Evolutionary conservation across 1,140 invertebrate species (phyloP).

Genomic region (Zophobas atratus): DNA sequence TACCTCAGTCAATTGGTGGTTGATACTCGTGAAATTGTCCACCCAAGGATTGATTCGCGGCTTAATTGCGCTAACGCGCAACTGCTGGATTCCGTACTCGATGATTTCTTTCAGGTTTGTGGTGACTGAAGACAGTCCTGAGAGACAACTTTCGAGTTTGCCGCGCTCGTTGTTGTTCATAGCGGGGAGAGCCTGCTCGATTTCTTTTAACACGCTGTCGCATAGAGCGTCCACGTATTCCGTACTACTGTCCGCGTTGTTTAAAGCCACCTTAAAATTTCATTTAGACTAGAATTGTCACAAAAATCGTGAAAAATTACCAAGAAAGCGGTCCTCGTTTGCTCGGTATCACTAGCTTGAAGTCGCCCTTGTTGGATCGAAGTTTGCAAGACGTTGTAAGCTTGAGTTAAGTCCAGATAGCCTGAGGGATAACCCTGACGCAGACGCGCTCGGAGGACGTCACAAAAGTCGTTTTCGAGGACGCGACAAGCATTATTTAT

Average conservation of each 20-base stretch:
- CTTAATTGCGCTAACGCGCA: slow-evolving; percentile 87
- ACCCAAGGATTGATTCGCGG: slow-evolving; percentile 90
- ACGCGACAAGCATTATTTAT: slow-evolving; percentile 94
- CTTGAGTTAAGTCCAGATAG: slow-evolving; percentile 87
- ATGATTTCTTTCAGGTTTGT: slow-evolving; percentile 84
- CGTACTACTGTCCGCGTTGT: slow-evolving; percentile 93
- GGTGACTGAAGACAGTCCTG: slow-evolving; percentile 83
- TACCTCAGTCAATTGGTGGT: slow-evolving; percentile 88
- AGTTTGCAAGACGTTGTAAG: slow-evolving; percentile 85
- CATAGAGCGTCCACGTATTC: slow-evolving; percentile 91
- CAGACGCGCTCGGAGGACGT: slow-evolving; percentile 82
- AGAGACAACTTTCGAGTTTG: slow-evolving; percentile 83
- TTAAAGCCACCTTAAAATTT: slow-evolving; percentile 83
- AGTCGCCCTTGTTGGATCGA: slow-evolving; percentile 88
- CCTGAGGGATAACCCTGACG: slow-evolving; percentile 89
- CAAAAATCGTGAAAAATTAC: slow-evolving; percentile 80
- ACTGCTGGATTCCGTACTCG: slow-evolving; percentile 89
- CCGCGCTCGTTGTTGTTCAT: slow-evolving; percentile 78
- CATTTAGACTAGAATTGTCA: not conserved
- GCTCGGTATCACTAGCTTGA: slow-evolving; percentile 87
- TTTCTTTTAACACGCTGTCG: slow-evolving; percentile 81
- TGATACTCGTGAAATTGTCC: slow-evolving; percentile 84
- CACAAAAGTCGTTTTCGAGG: slow-evolving; percentile 90
- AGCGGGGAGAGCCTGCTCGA: slow-evolving; percentile 74
- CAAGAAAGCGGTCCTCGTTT: slow-evolving; percentile 70